Evolutionary conservation across 1,140 invertebrate genomes (phyloP).

Genomic region (Drosophila busckii): DNA sequence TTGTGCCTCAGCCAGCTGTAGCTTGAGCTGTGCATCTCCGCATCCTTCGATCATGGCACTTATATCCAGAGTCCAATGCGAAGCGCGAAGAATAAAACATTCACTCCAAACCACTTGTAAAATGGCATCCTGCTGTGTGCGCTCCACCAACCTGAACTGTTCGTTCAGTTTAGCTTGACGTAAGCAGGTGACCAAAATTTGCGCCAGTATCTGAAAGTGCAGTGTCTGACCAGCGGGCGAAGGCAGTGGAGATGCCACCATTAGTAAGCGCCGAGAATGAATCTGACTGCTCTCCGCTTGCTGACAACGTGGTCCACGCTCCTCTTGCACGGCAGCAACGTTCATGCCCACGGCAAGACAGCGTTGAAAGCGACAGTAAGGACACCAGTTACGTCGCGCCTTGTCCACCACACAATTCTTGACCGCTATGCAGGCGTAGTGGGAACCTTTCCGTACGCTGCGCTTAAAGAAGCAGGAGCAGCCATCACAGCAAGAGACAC

Average conservation of each 20-base stretch:
- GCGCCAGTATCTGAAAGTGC: slow-evolving; percentile 80
- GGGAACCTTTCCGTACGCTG: slow-evolving; percentile 84
- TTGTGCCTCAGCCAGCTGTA: slow-evolving; percentile 65
- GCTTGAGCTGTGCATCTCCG: slow-evolving; percentile 65
- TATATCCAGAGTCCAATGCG: slow-evolving; percentile 82
- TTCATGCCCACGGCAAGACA: slow-evolving; percentile 91
- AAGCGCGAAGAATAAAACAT: slow-evolving; percentile 81
- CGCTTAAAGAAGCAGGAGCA: slow-evolving; percentile 94
- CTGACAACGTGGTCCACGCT: slow-evolving; percentile 84
- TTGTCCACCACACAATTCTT: slow-evolving; percentile 89
- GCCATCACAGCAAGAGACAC: slow-evolving; percentile 91
- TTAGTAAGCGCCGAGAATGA: slow-evolving; percentile 27
- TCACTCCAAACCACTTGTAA: slow-evolving; percentile 82
- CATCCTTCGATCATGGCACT: slow-evolving; percentile 62
- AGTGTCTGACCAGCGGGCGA: slow-evolving; percentile 39
- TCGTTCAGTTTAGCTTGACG: slow-evolving; percentile 81
- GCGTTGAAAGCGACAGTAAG: slow-evolving; percentile 88
- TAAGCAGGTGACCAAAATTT: slow-evolving; percentile 81
- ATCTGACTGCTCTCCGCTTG: slow-evolving; percentile 5
- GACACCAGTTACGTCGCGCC: slow-evolving; percentile 92
- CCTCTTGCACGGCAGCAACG: slow-evolving; percentile 88
- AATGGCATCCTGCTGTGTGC: slow-evolving; percentile 81
- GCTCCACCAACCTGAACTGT: slow-evolving; percentile 79
- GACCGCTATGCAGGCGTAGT: slow-evolving; percentile 88
- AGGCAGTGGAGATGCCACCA: slow-evolving; percentile 1